A percentile compares a stretch with the other conserved stretches of the same genome.
These are phyloP conservation scores for Drosophila peninsularis DNA, from an alignment of 2,888 invertebrate species.

Conservation along the genomic window DNA sequence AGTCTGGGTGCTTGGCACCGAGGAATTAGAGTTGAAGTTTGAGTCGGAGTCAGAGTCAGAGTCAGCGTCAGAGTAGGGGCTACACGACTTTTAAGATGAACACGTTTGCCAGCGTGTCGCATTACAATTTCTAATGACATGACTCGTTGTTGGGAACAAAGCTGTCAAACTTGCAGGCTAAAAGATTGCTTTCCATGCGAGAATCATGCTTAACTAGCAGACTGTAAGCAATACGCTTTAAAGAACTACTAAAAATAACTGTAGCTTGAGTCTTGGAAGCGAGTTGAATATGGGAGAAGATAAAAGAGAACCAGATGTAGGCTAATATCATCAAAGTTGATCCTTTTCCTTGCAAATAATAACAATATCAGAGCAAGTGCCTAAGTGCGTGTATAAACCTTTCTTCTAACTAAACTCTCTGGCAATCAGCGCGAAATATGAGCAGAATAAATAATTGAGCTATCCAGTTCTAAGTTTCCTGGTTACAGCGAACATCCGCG, in stretches of 20 bases:
- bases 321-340: not conserved
- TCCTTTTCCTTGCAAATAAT: not conserved
- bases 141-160: constrained; percentile 52
- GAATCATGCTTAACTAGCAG: constrained; percentile 20
- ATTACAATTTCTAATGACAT: constrained; percentile 79
- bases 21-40: constrained; percentile 6
- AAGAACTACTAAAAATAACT: not conserved
- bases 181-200: constrained; percentile 32
- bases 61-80: constrained; percentile 1
- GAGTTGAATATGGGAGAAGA: not conserved
- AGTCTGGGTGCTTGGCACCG: constrained; percentile 15
- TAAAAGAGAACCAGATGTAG: not conserved
- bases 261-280: too few species aligned
- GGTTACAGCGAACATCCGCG: not conserved
- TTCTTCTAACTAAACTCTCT: not conserved
- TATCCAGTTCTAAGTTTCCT: not conserved
- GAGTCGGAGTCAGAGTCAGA: not conserved
- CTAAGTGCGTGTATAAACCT: not conserved
- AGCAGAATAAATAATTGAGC: not conserved
- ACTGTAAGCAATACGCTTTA: not conserved
- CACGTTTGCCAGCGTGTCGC: constrained; percentile 73
- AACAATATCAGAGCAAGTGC: not conserved
- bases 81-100: constrained; percentile 72
- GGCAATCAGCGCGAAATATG: not conserved
- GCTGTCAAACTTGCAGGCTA: constrained; percentile 46